Evolutionary conservation across 1,140 invertebrate species (phyloP).

Genomic region (roundworm (Caenorhabditis elegans)): DNA sequence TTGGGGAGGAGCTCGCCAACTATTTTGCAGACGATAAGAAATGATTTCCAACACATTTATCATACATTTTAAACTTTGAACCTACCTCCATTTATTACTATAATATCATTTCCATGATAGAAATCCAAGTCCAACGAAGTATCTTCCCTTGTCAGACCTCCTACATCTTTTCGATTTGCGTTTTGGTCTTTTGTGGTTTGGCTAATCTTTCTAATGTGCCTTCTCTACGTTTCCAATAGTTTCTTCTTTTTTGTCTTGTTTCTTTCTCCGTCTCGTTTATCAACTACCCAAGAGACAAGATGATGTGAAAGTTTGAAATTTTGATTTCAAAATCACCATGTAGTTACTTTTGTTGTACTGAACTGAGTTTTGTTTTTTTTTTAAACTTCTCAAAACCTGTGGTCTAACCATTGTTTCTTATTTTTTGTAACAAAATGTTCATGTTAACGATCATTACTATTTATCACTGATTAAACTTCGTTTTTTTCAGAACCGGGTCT

Average conservation of each 20-base stretch:
- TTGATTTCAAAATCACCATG: too few relatives aligned
- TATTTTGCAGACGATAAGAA: neutral
- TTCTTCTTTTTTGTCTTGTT: neutral
- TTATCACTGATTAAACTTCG: neutral
- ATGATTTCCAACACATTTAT: neutral
- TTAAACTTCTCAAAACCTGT: too few relatives aligned
- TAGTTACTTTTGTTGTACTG: too few relatives aligned
- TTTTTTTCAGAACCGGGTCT: constrained; percentile 11
- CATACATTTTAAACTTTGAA: neutral
- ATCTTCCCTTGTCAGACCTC: neutral
- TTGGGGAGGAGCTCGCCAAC: too few relatives aligned
- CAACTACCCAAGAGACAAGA: neutral
- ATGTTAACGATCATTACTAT: too few relatives aligned
- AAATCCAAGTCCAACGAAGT: too few relatives aligned
- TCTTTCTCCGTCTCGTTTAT: neutral
- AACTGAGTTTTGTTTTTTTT: too few relatives aligned
- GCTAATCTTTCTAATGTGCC: neutral
- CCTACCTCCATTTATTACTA: neutral
- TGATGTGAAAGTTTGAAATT: neutral
- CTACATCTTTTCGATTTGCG: neutral
- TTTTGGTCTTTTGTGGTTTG: constrained; percentile 30
- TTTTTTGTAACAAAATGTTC: too few relatives aligned
- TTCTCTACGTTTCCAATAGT: neutral
- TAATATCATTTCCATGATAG: too few relatives aligned
- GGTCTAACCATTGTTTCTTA: too few relatives aligned